Percentiles rank a stretch among this genome's conserved stretches.
Evolutionary conservation across 2,888 invertebrate genomes (phyloP).

Genomic region (Orthosia gothica): DNA sequence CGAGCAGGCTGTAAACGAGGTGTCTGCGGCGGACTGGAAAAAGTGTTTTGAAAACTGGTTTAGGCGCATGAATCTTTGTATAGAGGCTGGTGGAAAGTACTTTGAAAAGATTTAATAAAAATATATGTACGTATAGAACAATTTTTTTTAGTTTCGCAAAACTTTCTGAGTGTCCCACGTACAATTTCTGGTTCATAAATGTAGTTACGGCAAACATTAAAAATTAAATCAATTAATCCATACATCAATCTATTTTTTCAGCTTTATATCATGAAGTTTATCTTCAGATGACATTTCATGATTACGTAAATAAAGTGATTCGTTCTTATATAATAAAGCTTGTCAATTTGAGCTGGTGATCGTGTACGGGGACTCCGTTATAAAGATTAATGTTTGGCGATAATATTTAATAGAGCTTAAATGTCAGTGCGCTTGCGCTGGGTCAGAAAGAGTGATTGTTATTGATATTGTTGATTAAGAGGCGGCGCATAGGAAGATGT

Average conservation of each 20-base stretch:
- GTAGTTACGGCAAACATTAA: no score
- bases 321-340: constrained; percentile 38
- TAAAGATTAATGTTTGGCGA: constrained; percentile 48
- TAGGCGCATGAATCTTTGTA: no score
- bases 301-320: constrained; percentile 29
- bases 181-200: no score
- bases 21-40: no score
- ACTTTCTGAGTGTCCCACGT: no score
- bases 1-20: no score
- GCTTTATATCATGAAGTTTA: neutral
- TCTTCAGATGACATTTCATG: constrained; percentile 26
- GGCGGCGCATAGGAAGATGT: neutral
- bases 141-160: no score
- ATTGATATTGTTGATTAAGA: constrained; percentile 25
- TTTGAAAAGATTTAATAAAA: no score
- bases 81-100: no score
- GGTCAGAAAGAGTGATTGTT: constrained; percentile 42
- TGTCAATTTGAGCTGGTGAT: constrained; percentile 20
- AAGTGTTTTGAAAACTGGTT: no score
- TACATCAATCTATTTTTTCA: neutral
- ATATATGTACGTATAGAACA: no score
- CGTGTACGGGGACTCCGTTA: constrained; percentile 4
- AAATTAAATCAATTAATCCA: neutral
- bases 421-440: constrained; percentile 35
- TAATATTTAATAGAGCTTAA: constrained; percentile 50